Percentiles rank a stretch among this genome's conserved stretches.
phyloP scores from a whole-genome alignment of 2,888 invertebrate genomes.

The Malachius bipustulatus region DNA sequence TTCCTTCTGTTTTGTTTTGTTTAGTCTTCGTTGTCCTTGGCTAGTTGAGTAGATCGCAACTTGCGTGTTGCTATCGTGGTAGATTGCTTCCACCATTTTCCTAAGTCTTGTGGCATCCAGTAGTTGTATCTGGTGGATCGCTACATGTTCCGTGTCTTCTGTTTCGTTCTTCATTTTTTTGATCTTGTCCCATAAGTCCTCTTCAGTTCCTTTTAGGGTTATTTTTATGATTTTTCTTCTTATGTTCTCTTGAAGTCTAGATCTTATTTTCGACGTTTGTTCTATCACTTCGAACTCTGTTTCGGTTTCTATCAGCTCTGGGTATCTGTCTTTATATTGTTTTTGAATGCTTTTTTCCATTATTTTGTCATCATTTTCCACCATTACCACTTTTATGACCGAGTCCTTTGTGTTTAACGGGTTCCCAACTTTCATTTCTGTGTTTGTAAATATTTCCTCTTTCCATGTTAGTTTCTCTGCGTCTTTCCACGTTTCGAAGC shows the following conservation, averaged over 20 bases:
- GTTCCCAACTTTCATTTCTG: too few relatives aligned
- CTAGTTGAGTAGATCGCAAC: neutral
- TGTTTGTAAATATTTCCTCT: too few relatives aligned
- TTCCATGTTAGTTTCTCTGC: too few relatives aligned
- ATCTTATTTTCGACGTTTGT: conserved; percentile 9
- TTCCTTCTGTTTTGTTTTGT: too few relatives aligned
- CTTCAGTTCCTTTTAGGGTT: too few relatives aligned
- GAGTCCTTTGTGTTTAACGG: too few relatives aligned
- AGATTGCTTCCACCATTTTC: conserved; percentile 4
- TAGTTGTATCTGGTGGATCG: conserved; percentile 6
- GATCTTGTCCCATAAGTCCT: conserved; percentile 8
- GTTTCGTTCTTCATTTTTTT: conserved; percentile 6
- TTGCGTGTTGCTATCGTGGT: neutral
- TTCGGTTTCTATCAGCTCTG: conserved; percentile 5
- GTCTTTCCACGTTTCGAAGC: too few relatives aligned
- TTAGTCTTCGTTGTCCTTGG: too few relatives aligned
- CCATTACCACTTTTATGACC: conserved; percentile 9
- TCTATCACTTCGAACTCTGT: conserved; percentile 9
- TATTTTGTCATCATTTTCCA: conserved; percentile 5
- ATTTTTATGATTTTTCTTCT: conserved; percentile 7
- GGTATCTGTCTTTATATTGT: conserved; percentile 7
- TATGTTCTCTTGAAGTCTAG: neutral
- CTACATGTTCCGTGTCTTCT: conserved; percentile 1
- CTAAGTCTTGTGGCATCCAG: conserved; percentile 1
- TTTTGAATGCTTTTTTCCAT: conserved; percentile 9